Base-by-base conservation (phyloP, 2,888 invertebrate species). In the Xestia ashworthii region DNA sequence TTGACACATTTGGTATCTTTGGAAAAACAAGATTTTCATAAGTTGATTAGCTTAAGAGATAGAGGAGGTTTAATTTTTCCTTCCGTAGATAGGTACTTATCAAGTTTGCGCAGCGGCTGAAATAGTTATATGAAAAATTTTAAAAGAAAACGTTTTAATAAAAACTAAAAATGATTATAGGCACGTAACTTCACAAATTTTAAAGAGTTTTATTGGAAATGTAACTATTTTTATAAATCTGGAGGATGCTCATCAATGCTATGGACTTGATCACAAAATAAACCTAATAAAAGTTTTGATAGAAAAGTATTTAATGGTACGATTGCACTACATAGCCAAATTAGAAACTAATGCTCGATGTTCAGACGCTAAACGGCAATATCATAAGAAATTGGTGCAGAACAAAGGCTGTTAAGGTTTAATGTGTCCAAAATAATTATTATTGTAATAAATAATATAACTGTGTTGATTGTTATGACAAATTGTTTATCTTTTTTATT, bases 11-110 rank as follows among this genome's bases (percentile, higher is more conserved):
- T 60, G 58, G 58, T 60, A 3, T 32, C 58, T 32, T 5, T 25
- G 14, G 25, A 60, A 60, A 32, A 60, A 60, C 58, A 58, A 58
- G 58, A 25, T 58, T 58, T 58, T 58, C 58, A 58, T 5, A 58
- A 58, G 25, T 58, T 58, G 5, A 58, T 58, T 58, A 5, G 58
- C 58, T 58, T 60, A 8, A 60, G 58, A 60, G 58, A 60, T 32
- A 60, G 25, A 60, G 58, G 58, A 60, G 58, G 58, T 32, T 60
- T 60, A 60, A 60, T 60, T 60, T 60, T 60, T 60, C 25, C 58
- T 16, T 60, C 58, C 58, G 25, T 32, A 32, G 58, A 60, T 25
- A 32, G 58, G 32, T 25, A 60, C 58, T 58, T 58, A 60, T 60
- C 0, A 60, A 60, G 58, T 60, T 60, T 60, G 58, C 5, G 25